Conservation (phyloP, 2,888 invertebrate species). For the Sinodicranocentrus sp. region DNA sequence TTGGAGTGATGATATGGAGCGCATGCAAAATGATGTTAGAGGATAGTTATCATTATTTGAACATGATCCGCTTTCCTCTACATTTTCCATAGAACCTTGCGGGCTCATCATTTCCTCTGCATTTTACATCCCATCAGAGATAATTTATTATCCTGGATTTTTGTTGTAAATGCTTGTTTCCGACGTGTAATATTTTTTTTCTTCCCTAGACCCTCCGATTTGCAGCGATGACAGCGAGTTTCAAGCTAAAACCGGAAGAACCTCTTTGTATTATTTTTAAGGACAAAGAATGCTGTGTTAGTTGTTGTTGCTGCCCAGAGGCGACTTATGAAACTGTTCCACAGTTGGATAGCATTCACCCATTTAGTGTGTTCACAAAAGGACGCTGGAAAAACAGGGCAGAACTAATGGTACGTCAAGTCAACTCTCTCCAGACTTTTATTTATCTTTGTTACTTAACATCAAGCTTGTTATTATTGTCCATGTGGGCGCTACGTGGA, state of each 20-base stretch:
- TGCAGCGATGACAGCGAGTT: slow-evolving; percentile 70
- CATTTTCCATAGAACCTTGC: neutral
- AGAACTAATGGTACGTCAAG: slow-evolving; percentile 70
- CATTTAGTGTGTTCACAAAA: slow-evolving; percentile 69
- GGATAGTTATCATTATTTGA: slow-evolving; percentile 6
- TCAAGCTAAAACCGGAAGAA: slow-evolving; percentile 66
- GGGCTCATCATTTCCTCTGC: slow-evolving; percentile 29
- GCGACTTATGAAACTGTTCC: slow-evolving; percentile 70
- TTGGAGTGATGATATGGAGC: neutral
- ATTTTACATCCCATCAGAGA: slow-evolving; percentile 6
- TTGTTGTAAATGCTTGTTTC: too few relatives aligned
- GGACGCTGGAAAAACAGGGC: slow-evolving; percentile 71
- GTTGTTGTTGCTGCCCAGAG: slow-evolving; percentile 69
- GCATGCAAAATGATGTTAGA: slow-evolving; percentile 11
- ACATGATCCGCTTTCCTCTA: neutral
- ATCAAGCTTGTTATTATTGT: neutral
- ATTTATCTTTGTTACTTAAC: slow-evolving; percentile 17
- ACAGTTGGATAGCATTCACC: slow-evolving; percentile 66
- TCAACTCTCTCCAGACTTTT: neutral
- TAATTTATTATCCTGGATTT: slow-evolving; percentile 5
- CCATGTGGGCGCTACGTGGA: too few relatives aligned
- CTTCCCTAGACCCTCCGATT: slow-evolving; percentile 64
- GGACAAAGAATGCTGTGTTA: slow-evolving; percentile 70
- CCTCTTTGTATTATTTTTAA: slow-evolving; percentile 71
- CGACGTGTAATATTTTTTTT: too few relatives aligned